Conservation (phyloP, 2,888 invertebrate species). For the Schizotus pectinicornis region DNA sequence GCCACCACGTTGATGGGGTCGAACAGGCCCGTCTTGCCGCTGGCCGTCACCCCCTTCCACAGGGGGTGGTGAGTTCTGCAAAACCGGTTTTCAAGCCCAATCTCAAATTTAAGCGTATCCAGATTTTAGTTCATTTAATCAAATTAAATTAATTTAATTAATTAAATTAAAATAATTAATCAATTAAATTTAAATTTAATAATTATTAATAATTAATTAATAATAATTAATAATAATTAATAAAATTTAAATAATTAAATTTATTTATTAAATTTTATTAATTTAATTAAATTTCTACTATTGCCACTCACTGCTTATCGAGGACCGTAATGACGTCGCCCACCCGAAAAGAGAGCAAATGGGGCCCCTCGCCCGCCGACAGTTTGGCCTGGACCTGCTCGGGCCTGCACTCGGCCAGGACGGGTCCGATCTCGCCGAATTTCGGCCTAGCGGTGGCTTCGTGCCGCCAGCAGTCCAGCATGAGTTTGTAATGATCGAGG, state of each 20-base stretch:
- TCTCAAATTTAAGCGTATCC: too few relatives aligned
- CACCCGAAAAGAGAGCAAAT: constrained; percentile 81
- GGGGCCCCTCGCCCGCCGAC: constrained; percentile 59
- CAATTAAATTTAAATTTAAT: too few relatives aligned
- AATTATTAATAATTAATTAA: too few relatives aligned
- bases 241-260: constrained; percentile 11
- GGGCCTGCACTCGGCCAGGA: constrained; percentile 85
- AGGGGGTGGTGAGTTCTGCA: constrained; percentile 67
- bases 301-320: constrained; percentile 71
- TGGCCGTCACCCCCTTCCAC: constrained; percentile 91
- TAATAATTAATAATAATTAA: too few relatives aligned
- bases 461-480: constrained; percentile 97
- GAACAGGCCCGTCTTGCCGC: constrained; percentile 92
- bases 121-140: too few relatives aligned
- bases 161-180: constrained; percentile 10
- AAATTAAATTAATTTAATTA: too few relatives aligned
- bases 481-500: constrained; percentile 86
- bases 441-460: constrained; percentile 87
- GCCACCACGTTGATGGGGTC: constrained; percentile 89
- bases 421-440: constrained; percentile 82
- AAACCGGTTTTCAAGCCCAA: too few relatives aligned
- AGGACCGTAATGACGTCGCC: constrained; percentile 93
- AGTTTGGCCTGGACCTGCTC: constrained; percentile 88
- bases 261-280: too few relatives aligned
- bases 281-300: constrained; percentile 9